A percentile compares a stretch with the other conserved stretches of the same genome.
These are phyloP conservation scores for Drosophila seguyi DNA, from an alignment of 1,140 invertebrate genomes.

Conservation along the genomic window DNA sequence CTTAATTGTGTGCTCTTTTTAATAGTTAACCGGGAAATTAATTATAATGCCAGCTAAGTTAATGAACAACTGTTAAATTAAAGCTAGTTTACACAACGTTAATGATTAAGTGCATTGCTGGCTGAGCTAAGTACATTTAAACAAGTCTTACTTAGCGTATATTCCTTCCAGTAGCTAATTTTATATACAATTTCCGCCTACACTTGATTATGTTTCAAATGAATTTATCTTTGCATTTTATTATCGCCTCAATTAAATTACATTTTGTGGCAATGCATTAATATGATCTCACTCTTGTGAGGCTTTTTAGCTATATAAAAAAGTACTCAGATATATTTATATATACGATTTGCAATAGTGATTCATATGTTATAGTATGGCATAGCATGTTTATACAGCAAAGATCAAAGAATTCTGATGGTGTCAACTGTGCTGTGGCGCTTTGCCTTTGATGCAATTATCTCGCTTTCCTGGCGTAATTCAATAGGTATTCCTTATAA, in stretches of 20 bases:
- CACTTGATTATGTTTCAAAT: background rate
- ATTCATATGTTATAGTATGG: background rate
- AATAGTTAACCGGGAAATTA: background rate
- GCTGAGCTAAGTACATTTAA: background rate
- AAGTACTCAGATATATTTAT: background rate
- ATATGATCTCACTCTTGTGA: slow-evolving; percentile 42
- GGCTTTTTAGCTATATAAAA: slow-evolving; percentile 5
- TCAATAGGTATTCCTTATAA: slow-evolving; percentile 16
- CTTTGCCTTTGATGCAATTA: slow-evolving; percentile 53
- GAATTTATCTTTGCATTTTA: slow-evolving; percentile 11
- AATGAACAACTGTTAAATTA: slow-evolving; percentile 21
- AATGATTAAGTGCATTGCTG: background rate
- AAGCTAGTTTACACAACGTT: background rate
- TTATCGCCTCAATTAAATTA: slow-evolving; percentile 26
- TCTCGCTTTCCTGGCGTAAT: slow-evolving; percentile 27
- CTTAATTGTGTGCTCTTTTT: background rate
- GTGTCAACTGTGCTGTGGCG: slow-evolving; percentile 16
- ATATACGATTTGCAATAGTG: background rate
- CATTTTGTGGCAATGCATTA: slow-evolving; percentile 13
- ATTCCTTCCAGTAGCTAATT: background rate
- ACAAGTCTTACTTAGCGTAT: background rate
- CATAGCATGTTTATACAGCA: slow-evolving; percentile 20
- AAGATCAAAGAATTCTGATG: slow-evolving; percentile 34
- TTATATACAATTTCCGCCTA: background rate
- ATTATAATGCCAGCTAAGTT: background rate